A percentile compares a stretch with the other conserved stretches of the same genome.
phyloP scores from a whole-genome alignment of 2,113 vertebrate species.

The Tupaia chinensis region DNA sequence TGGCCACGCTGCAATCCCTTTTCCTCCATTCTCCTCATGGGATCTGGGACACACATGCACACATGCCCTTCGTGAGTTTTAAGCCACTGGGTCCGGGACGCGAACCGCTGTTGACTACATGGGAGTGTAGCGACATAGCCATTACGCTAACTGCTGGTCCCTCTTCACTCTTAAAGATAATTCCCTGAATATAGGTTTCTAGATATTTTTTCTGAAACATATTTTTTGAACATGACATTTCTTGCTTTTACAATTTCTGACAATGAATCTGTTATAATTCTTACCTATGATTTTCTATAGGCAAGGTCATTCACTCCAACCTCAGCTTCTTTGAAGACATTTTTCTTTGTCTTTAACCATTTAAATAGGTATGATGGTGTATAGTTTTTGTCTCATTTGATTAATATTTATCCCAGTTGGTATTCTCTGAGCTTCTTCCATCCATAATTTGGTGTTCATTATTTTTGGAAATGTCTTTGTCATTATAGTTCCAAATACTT shows the following conservation, averaged over 20 bases:
- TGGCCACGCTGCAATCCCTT: too few species aligned
- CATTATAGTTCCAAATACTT: neutral
- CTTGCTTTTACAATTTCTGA: neutral
- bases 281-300: neutral
- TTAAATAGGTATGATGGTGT: too few species aligned
- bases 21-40: too few species aligned
- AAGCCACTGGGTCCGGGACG: too few species aligned
- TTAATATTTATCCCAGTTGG: neutral
- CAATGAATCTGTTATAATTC: neutral
- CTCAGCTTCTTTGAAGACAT: neutral
- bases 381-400: neutral
- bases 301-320: too few species aligned
- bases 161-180: neutral
- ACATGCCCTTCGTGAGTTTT: too few species aligned
- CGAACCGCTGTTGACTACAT: too few species aligned
- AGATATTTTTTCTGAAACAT: neutral
- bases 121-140: too few species aligned
- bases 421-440: neutral
- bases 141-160: too few species aligned
- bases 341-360: neutral
- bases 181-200: neutral
- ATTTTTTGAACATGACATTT: neutral
- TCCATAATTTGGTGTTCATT: neutral
- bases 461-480: neutral
- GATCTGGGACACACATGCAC: too few species aligned